A percentile compares a stretch with the other conserved stretches of the same genome.
These are phyloP conservation scores for Myripristis murdjan DNA, from an alignment of 2,797 vertebrate genomes.

Conservation along the genomic window DNA sequence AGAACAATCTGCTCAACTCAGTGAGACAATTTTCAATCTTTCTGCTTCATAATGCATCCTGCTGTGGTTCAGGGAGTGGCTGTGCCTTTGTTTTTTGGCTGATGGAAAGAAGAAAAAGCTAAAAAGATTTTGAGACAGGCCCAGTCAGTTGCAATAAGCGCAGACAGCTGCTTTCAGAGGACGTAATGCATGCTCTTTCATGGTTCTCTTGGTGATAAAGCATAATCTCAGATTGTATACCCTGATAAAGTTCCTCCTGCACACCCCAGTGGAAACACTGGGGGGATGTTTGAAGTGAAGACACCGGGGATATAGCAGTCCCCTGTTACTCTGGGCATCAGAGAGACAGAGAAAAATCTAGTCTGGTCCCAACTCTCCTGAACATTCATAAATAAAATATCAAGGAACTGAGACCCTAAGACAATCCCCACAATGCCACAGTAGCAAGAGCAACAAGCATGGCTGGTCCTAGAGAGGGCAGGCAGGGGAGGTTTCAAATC, in stretches of 20 bases:
- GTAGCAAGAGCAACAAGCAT: conserved; percentile 46
- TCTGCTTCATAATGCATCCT: conserved; percentile 9
- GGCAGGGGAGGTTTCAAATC: conserved; percentile 63
- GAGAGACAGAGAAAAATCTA: conserved; percentile 63
- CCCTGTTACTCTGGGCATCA: conserved; percentile 70
- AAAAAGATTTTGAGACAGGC: conserved; percentile 51
- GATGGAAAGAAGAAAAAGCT: conserved; percentile 55
- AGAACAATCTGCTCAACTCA: neutral
- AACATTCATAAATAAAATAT: conserved; percentile 86
- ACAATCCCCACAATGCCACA: conserved; percentile 66
- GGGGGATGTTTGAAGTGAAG: conserved; percentile 77
- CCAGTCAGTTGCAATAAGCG: conserved; percentile 67
- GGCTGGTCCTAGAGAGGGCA: conserved; percentile 44
- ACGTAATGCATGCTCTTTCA: conserved; percentile 77
- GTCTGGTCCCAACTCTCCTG: conserved; percentile 62
- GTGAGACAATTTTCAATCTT: conserved; percentile 11
- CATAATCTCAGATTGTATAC: conserved; percentile 73
- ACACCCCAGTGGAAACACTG: conserved; percentile 75
- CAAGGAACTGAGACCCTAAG: conserved; percentile 73
- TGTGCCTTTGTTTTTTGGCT: conserved; percentile 43
- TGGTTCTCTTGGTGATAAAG: conserved; percentile 71
- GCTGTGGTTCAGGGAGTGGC: conserved; percentile 30
- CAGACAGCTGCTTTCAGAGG: conserved; percentile 66
- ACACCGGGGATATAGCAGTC: conserved; percentile 60
- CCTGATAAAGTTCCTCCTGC: conserved; percentile 79